Conservation (phyloP, 64 coral and sea anemone species). For the Cladopsammia gracilis region DNA sequence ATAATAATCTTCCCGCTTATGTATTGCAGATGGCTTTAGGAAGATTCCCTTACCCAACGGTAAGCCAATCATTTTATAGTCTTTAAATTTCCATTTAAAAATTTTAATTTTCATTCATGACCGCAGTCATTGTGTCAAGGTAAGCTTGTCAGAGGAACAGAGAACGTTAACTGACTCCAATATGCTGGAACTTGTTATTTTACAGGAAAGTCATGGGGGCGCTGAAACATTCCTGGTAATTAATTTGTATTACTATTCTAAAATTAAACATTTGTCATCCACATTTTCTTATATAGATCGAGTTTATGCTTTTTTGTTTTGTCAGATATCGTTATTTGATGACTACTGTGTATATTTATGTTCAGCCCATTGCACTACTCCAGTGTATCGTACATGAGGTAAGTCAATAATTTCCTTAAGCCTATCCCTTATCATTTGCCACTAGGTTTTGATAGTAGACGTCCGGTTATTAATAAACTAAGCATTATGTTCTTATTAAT, state of each 20-base stretch:
- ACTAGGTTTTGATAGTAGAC: neutral
- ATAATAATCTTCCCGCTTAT: neutral
- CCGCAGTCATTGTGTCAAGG: no score
- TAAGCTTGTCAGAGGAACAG: no score
- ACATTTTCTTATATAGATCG: no score
- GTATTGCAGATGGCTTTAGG: constrained; percentile 88
- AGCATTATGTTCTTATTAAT: no score
- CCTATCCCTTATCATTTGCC: neutral
- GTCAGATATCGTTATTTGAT: no score
- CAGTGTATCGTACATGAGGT: constrained; percentile 99
- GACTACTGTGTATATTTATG: neutral
- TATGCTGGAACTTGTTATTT: neutral
- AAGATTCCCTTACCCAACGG: constrained; percentile 93
- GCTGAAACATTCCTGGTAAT: constrained; percentile 49
- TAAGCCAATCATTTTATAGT: neutral
- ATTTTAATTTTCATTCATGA: no score
- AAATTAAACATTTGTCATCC: no score
- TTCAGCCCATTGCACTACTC: constrained; percentile 95
- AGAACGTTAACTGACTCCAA: no score
- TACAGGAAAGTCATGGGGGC: constrained; percentile 35
- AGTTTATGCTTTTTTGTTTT: no score
- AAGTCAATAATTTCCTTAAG: neutral
- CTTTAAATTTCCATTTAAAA: neutral
- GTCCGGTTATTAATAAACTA: no score
- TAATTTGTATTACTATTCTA: no score